A percentile compares a stretch with the other conserved stretches of the same genome.
phyloP scores from a whole-genome alignment of 1,140 invertebrate species.

The Pseudomyrmex cubaensis region DNA sequence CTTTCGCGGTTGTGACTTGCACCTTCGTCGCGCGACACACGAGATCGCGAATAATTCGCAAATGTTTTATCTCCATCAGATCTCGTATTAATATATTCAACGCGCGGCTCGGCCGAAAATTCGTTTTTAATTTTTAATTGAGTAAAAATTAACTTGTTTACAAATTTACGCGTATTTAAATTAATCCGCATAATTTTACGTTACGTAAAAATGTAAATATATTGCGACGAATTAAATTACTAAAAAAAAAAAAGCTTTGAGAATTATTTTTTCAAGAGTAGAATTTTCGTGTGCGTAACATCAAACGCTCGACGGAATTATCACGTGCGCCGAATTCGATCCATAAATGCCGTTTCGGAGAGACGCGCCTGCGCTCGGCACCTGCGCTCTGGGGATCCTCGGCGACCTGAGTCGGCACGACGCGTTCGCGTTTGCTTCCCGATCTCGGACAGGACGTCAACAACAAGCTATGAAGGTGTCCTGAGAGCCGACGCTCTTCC shows the following conservation, averaged over 20 bases:
- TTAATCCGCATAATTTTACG: no score
- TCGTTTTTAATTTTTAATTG: not conserved
- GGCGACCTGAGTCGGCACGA: conserved; percentile 21
- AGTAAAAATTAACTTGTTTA: not conserved
- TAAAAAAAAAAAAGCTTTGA: no score
- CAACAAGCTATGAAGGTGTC: conserved; percentile 40
- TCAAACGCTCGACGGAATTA: conserved; percentile 5
- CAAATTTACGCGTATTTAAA: no score
- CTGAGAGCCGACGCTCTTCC: conserved; percentile 22
- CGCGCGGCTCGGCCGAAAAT: not conserved
- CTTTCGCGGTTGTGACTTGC: not conserved
- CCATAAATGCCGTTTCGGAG: conserved; percentile 47
- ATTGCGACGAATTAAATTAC: no score
- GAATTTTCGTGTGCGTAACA: not conserved
- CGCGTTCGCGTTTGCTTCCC: conserved; percentile 36
- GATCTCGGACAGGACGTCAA: conserved; percentile 22
- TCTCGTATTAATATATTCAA: not conserved
- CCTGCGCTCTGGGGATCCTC: conserved; percentile 46
- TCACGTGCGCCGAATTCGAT: conserved; percentile 38
- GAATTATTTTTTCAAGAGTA: no score
- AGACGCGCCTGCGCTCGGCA: conserved; percentile 42
- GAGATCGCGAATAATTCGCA: not conserved
- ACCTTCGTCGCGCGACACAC: not conserved
- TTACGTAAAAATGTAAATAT: no score
- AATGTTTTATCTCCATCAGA: not conserved